Percentiles rank a stretch among this genome's conserved stretches.
These are phyloP conservation scores for Plagodis dolabraria DNA, from an alignment of 2,888 invertebrate genomes.

Conservation along the genomic window DNA sequence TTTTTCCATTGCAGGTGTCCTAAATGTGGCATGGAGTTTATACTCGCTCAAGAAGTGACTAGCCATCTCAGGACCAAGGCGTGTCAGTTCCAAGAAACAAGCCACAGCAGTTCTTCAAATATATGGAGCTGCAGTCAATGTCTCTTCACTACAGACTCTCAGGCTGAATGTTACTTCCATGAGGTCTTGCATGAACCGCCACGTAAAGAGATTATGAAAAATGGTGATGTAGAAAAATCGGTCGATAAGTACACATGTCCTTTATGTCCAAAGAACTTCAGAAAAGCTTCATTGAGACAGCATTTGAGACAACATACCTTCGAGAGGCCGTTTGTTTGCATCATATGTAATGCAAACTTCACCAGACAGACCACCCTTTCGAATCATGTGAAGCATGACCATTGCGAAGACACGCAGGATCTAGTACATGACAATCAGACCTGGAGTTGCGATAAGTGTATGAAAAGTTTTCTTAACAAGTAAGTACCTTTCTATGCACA, in stretches of 20 bases:
- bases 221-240: slow-evolving; percentile 53
- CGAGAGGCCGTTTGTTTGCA: slow-evolving; percentile 89
- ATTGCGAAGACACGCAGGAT: slow-evolving; percentile 53
- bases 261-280: slow-evolving; percentile 87
- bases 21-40: slow-evolving; percentile 88
- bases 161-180: slow-evolving; percentile 90
- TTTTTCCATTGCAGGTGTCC: slow-evolving; percentile 84
- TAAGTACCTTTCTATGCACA: slow-evolving; percentile 41
- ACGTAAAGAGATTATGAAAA: slow-evolving; percentile 50
- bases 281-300: slow-evolving; percentile 87
- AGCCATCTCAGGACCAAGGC: slow-evolving; percentile 87
- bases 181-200: slow-evolving; percentile 87
- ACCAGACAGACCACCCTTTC: slow-evolving; percentile 87
- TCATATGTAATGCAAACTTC: slow-evolving; percentile 86
- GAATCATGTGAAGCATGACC: slow-evolving; percentile 85
- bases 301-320: slow-evolving; percentile 90
- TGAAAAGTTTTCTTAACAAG: slow-evolving; percentile 58
- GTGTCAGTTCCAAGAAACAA: slow-evolving; percentile 79
- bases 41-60: slow-evolving; percentile 89
- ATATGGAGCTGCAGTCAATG: slow-evolving; percentile 86
- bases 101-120: slow-evolving; percentile 72
- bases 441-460: slow-evolving; percentile 55
- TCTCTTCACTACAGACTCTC: slow-evolving; percentile 86
- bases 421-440: slow-evolving; percentile 40
- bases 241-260: slow-evolving; percentile 87